phyloP scores from a whole-genome alignment of 2,888 invertebrate species.

The Tolmerus cingulatus region DNA sequence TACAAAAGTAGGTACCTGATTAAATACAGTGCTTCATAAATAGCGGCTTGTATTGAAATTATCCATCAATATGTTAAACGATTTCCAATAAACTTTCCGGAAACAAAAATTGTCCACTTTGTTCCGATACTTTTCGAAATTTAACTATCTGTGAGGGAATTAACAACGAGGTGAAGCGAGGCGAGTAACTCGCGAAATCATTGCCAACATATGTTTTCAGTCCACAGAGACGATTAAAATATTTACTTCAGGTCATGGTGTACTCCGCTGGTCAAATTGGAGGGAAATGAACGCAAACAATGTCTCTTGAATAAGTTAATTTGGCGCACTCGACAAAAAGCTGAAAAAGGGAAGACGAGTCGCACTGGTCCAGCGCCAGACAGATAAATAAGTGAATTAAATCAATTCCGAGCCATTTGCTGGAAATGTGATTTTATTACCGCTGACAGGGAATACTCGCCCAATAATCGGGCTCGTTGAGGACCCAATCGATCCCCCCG shows the following conservation, averaged over 20 bases:
- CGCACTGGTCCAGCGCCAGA: neutral
- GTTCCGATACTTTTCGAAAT: neutral
- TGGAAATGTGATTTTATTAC: conserved; percentile 39
- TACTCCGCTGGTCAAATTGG: neutral
- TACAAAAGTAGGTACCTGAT: neutral
- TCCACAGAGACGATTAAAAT: neutral
- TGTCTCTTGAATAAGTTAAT: neutral
- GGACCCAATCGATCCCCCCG: neutral
- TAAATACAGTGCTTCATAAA: too few species aligned
- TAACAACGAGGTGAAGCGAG: neutral
- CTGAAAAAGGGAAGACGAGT: neutral
- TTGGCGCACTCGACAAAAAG: neutral
- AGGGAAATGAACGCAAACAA: neutral
- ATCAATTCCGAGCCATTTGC: conserved; percentile 40
- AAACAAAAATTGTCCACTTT: neutral
- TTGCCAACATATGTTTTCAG: neutral
- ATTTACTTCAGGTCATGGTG: neutral
- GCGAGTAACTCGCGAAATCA: neutral
- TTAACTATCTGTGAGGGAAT: neutral
- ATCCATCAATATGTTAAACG: neutral
- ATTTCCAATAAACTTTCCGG: neutral
- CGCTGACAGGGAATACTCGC: neutral
- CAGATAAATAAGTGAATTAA: conserved; percentile 42
- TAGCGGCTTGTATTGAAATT: neutral
- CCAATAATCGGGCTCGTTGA: conserved; percentile 21